Conservation (phyloP, 2,888 invertebrate species). For the Tortrix viridana region DNA sequence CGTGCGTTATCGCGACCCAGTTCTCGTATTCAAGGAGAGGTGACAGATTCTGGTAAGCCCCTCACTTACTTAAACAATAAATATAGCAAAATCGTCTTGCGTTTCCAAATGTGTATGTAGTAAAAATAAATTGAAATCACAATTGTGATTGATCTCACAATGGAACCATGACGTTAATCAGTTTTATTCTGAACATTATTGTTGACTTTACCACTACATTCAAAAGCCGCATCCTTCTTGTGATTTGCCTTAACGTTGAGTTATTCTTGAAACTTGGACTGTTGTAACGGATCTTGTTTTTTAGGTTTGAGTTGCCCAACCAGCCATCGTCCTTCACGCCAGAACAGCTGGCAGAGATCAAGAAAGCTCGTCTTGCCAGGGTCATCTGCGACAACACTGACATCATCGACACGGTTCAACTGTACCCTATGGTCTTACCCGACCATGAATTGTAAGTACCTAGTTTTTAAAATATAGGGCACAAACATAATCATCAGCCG, state of each 20-base stretch:
- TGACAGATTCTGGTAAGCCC: conserved; percentile 94
- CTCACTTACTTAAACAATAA: not conserved
- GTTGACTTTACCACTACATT: too few relatives aligned
- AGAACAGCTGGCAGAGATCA: conserved; percentile 92
- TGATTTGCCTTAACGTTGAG: too few relatives aligned
- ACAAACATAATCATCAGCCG: too few relatives aligned
- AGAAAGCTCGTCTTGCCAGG: conserved; percentile 91
- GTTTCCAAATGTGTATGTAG: too few relatives aligned
- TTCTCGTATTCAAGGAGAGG: conserved; percentile 95
- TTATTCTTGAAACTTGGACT: too few relatives aligned
- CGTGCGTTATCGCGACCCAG: conserved; percentile 96
- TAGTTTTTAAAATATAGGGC: too few relatives aligned
- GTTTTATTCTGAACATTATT: too few relatives aligned
- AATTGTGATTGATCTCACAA: not conserved
- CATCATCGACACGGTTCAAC: conserved; percentile 94
- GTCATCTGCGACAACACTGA: conserved; percentile 97
- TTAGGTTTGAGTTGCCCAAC: conserved; percentile 93
- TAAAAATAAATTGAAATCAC: too few relatives aligned
- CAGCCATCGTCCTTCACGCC: conserved; percentile 96
- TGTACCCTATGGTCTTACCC: conserved; percentile 96
- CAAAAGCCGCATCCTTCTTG: too few relatives aligned
- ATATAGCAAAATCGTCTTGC: too few relatives aligned
- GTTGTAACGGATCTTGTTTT: conserved; percentile 32
- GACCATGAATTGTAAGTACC: conserved; percentile 95
- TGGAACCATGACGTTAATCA: too few relatives aligned